Percentiles rank a stretch among this genome's conserved stretches.
Conservation (phyloP, 2,888 invertebrate species). For the Tachina grossa region DNA sequence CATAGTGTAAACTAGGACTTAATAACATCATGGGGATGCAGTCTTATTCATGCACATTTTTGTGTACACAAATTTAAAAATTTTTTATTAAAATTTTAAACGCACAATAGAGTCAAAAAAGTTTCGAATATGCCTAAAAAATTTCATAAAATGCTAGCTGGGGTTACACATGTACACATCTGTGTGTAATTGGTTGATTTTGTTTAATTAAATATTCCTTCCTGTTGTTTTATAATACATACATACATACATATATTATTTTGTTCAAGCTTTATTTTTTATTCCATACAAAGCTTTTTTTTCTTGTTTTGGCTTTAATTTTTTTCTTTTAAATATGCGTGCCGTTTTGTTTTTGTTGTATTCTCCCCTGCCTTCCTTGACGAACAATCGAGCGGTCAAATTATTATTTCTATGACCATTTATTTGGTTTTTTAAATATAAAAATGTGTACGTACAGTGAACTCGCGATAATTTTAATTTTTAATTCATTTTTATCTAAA, state of each 20-base stretch:
- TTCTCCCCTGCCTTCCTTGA: neutral
- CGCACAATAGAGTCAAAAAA: too few relatives aligned
- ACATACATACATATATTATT: neutral
- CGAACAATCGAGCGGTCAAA: neutral
- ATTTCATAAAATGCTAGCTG: neutral
- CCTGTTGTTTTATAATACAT: slow-evolving; percentile 78
- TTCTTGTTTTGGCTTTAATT: slow-evolving; percentile 62
- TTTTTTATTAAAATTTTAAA: too few relatives aligned
- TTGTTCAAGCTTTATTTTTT: slow-evolving; percentile 61
- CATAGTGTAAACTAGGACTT: too few relatives aligned
- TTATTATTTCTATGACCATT: slow-evolving; percentile 45
- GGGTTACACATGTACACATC: slow-evolving; percentile 30
- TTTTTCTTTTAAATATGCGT: slow-evolving; percentile 64
- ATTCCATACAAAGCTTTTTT: slow-evolving; percentile 26
- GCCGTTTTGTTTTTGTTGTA: slow-evolving; percentile 47
- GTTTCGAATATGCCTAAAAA: too few relatives aligned
- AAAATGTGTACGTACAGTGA: neutral
- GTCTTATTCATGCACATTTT: too few relatives aligned
- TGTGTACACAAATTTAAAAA: too few relatives aligned
- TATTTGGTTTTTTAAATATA: slow-evolving; percentile 1
- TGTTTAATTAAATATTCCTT: slow-evolving; percentile 83
- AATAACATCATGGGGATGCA: too few relatives aligned
- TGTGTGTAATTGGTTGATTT: slow-evolving; percentile 77
- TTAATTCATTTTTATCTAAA: too few relatives aligned
- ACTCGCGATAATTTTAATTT: too few relatives aligned